A percentile compares a stretch with the other conserved stretches of the same genome.
Conservation (phyloP, 2,888 invertebrate genomes). For the Amiota communis region DNA sequence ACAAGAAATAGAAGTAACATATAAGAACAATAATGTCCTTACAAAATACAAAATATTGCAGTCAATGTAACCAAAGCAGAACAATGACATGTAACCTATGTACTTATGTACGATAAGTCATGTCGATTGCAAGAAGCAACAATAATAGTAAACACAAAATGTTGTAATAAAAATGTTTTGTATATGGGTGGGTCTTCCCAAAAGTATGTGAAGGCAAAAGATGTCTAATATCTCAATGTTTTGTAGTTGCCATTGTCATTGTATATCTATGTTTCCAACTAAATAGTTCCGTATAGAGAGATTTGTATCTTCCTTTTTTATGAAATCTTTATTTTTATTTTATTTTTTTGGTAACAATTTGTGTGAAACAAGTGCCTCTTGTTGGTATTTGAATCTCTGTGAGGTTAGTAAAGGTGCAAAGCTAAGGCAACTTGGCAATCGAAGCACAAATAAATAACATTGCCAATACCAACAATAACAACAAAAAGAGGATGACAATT, state of each 20-base stretch:
- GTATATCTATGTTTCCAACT: neutral
- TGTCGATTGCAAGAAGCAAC: too few species aligned
- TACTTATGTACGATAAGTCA: too few species aligned
- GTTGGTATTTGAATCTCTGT: too few species aligned
- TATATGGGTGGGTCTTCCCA: too few species aligned
- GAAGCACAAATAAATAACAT: constrained; percentile 48
- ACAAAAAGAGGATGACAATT: too few species aligned
- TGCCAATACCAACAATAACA: too few species aligned
- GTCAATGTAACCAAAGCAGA: neutral
- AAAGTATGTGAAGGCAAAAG: too few species aligned
- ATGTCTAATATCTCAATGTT: too few species aligned
- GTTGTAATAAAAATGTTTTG: too few species aligned
- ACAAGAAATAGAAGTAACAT: neutral
- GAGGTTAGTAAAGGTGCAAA: neutral
- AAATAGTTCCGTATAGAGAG: constrained; percentile 42
- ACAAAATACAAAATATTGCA: constrained; percentile 16
- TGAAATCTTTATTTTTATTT: constrained; percentile 24
- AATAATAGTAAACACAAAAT: too few species aligned
- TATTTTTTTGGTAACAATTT: constrained; percentile 31
- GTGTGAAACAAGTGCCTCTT: constrained; percentile 19
- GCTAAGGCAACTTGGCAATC: neutral
- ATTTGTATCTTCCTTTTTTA: constrained; percentile 55
- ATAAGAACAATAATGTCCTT: neutral
- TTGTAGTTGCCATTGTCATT: too few species aligned
- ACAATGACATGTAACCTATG: too few species aligned